These are phyloP conservation scores for Meriones unguiculatus DNA, from an alignment of 2,113 vertebrate genomes.

Conservation along the genomic window DNA sequence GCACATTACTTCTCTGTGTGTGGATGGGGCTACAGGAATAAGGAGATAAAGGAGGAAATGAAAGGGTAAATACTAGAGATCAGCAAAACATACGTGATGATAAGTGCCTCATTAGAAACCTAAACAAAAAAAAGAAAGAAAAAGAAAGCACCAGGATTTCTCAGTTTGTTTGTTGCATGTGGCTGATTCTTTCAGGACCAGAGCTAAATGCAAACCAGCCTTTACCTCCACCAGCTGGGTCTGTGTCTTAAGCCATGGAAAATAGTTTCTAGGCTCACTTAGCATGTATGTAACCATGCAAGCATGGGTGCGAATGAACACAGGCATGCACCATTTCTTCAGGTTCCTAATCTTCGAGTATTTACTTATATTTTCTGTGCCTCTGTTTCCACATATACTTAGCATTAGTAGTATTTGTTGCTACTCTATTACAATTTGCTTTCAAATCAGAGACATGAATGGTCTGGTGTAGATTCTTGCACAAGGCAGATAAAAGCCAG, in stretches of 20 bases:
- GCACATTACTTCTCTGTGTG: not conserved
- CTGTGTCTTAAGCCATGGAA: not conserved
- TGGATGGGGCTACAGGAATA: not conserved
- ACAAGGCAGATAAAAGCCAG: not conserved
- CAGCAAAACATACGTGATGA: not conserved
- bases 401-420: not conserved
- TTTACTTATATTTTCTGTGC: not conserved
- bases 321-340: not conserved
- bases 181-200: slow-evolving; percentile 5
- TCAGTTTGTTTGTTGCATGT: not conserved
- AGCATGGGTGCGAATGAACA: fast-evolving
- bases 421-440: not conserved
- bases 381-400: not conserved
- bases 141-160: not conserved
- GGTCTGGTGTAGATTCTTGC: not conserved
- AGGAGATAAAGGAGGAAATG: not conserved
- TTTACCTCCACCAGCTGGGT: not conserved
- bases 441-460: not conserved
- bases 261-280: not conserved
- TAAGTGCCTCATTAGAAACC: slow-evolving; percentile 16
- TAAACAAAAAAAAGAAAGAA: not conserved
- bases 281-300: fast-evolving
- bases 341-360: not conserved
- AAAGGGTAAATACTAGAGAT: not conserved
- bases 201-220: not conserved